Evolutionary conservation across 2,888 invertebrate species (phyloP).

Genomic region (Epistrophe eligans): DNA sequence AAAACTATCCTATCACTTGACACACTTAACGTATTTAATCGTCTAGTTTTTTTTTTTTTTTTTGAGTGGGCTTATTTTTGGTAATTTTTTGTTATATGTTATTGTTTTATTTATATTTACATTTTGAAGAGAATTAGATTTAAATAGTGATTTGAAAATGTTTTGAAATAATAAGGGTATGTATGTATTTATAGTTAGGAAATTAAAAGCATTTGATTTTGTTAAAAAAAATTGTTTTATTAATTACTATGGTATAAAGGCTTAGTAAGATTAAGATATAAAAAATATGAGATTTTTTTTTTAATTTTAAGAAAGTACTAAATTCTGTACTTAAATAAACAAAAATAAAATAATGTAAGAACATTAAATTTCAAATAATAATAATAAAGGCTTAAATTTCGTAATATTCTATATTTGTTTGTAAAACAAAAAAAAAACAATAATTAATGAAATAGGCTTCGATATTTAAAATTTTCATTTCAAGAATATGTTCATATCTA

Average conservation of each 20-base stretch:
- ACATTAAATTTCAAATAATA: too few species aligned
- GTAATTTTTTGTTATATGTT: constrained; percentile 16
- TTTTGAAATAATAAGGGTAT: neutral
- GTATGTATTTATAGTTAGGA: neutral
- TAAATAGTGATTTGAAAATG: neutral
- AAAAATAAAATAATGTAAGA: too few species aligned
- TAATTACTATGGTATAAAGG: neutral
- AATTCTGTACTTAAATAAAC: too few species aligned
- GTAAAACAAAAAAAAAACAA: neutral
- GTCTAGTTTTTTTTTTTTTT: constrained; percentile 8
- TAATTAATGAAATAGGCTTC: neutral
- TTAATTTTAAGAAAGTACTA: too few species aligned
- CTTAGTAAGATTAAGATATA: too few species aligned
- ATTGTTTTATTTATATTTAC: constrained; percentile 16
- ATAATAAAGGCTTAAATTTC: neutral
- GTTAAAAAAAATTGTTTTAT: neutral
- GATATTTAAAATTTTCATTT: constrained; percentile 12
- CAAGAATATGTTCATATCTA: constrained; percentile 64
- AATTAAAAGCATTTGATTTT: neutral
- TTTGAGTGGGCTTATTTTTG: constrained; percentile 40
- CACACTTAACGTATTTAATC: constrained; percentile 13
- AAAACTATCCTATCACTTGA: constrained; percentile 66
- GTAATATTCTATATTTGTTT: neutral
- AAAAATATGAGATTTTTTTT: too few species aligned
- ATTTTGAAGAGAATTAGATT: neutral